A percentile compares a stretch with the other conserved stretches of the same genome.
Conservation (phyloP, 2,797 vertebrate species). For the Helostoma temminkii region DNA sequence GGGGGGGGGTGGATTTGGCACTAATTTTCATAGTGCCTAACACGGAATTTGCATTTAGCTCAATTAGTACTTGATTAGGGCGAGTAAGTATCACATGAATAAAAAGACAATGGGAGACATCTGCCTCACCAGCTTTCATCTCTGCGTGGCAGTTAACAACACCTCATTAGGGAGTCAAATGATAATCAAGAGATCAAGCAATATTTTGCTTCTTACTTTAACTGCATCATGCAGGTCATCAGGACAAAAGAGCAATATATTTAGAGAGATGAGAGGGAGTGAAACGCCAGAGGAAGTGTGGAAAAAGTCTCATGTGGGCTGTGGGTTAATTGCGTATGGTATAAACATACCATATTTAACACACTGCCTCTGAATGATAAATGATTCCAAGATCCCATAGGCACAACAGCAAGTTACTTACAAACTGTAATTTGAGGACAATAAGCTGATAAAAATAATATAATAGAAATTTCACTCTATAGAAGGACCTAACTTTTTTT, state of each 20-base stretch:
- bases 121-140: conserved; percentile 62
- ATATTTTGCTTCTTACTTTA: conserved; percentile 15
- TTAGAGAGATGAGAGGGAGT: conserved; percentile 5
- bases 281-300: conserved; percentile 10
- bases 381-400: too few species aligned
- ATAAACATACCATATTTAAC: not conserved
- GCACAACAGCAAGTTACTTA: too few species aligned
- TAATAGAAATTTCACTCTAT: too few species aligned
- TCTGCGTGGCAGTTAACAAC: conserved; percentile 45
- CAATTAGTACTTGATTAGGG: conserved; percentile 59
- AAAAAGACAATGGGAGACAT: conserved; percentile 62
- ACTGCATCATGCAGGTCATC: conserved; percentile 41
- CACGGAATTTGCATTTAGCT: conserved; percentile 59
- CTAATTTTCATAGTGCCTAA: conserved; percentile 28
- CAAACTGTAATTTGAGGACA: too few species aligned
- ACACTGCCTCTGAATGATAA: not conserved
- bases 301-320: conserved; percentile 11
- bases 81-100: conserved; percentile 68
- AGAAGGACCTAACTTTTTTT: too few species aligned
- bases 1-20: too few species aligned
- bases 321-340: conserved; percentile 7
- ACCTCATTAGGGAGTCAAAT: conserved; percentile 59
- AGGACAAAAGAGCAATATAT: conserved; percentile 26
- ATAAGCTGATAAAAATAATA: too few species aligned
- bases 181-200: conserved; percentile 40